Percentiles rank a stretch among this genome's conserved stretches.
phyloP scores from a whole-genome alignment of 37 sponge, comb jelly and placozoan genomes.

The Agelas oroides region DNA sequence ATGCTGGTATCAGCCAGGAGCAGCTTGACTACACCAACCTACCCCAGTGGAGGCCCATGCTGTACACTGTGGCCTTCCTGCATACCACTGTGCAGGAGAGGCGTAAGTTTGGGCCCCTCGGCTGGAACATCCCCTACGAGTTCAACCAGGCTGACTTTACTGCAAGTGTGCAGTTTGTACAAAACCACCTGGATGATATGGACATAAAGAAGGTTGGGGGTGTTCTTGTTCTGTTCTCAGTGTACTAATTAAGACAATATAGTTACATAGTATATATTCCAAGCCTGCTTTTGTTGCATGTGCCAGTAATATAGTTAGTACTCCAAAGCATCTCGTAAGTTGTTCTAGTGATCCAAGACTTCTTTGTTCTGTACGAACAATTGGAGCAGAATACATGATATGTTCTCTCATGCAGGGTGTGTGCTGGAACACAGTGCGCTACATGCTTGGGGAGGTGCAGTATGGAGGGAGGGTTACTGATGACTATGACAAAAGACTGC shows the following conservation, averaged over 20 bases:
- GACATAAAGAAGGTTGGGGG: slow-evolving; percentile 88
- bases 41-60: slow-evolving; percentile 93
- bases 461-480: slow-evolving; percentile 99
- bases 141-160: slow-evolving; percentile 98
- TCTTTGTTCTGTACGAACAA: too few species aligned
- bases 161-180: slow-evolving; percentile 97
- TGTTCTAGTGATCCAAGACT: too few species aligned
- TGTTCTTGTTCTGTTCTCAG: neutral
- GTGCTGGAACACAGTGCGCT: slow-evolving; percentile 98
- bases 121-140: slow-evolving; percentile 99
- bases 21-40: slow-evolving; percentile 92
- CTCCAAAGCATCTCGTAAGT: too few species aligned
- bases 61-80: slow-evolving; percentile 96
- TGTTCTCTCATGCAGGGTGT: slow-evolving; percentile 74
- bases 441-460: slow-evolving; percentile 99
- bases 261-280: too few species aligned
- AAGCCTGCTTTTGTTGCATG: too few species aligned
- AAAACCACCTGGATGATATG: slow-evolving; percentile 99
- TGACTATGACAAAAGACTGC: slow-evolving; percentile 96
- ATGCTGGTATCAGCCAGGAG: slow-evolving; percentile 91
- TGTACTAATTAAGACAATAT: too few species aligned
- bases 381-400: neutral
- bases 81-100: slow-evolving; percentile 98
- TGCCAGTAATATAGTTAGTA: too few species aligned
- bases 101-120: slow-evolving; percentile 98